Base-by-base conservation (phyloP, 2,888 invertebrate species). In the Drosophila helvetica region DNA sequence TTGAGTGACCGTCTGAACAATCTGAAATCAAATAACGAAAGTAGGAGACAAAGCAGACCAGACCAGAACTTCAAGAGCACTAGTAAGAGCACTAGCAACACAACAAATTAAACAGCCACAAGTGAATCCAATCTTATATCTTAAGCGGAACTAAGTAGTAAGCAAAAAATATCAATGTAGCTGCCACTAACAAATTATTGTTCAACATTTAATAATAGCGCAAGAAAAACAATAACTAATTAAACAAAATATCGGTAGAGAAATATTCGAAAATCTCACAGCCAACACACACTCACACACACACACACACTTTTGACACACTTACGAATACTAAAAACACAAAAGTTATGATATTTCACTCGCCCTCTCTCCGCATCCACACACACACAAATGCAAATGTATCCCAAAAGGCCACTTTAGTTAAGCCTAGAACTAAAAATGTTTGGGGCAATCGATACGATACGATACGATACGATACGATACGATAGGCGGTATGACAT, bases 361-460 rank as follows among this genome's bases (percentile, higher is more conserved):
- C 47, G 48, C 25, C 56, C 43, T 55, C 65, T 33, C 54, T 42
- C 5, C 6, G 6, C 38, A 38, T n/a, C 48, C 46, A 66, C 22
- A 53, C 46, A 66, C 64, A 48, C 47, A 47, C 51, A 59, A 18
- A 12, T n/a, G 30, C 25, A 59, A 52, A 56, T 52, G 17, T 12
- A 50, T 48, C 57, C 55, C 25, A 47, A 66, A 76, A 74, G 80
- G 78, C 78, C 78, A 78, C 78, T 80, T 78, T 62, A 77, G 46
- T 63, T 72, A 68, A 63, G 77, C 69, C 69, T 67, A 69, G 68
- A 19, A 27, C 25, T 38, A 38, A 64, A 51, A 30, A 46, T 61
- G 43, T 54, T 25, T 56, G 52, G 19, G 30, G 15, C 30, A 48
- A 27, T 52, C 61, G 59, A 43, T 45, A 33, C 30, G 52, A 55